A percentile compares a stretch with the other conserved stretches of the same genome.
These are phyloP conservation scores for Aporophyla lueneburgensis DNA, from an alignment of 2,888 invertebrate genomes.

Conservation along the genomic window DNA sequence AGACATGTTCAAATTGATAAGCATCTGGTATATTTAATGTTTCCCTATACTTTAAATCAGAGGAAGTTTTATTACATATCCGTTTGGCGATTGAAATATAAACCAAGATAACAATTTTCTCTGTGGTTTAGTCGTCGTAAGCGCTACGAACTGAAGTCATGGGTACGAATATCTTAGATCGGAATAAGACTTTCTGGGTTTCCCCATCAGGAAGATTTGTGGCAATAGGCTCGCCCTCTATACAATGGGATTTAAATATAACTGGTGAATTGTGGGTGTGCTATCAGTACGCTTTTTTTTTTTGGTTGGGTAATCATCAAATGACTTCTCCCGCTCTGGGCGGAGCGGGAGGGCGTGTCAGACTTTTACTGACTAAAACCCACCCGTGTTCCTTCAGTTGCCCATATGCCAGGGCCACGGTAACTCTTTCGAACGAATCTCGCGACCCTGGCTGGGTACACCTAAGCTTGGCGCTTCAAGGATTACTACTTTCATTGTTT, in stretches of 20 bases:
- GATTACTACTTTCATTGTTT: not conserved
- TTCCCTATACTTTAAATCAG: constrained; percentile 12
- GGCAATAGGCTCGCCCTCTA: not conserved
- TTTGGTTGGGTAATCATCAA: no score
- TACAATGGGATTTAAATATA: not conserved
- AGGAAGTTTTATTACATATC: constrained; percentile 1
- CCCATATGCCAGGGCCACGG: no score
- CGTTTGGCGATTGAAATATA: not conserved
- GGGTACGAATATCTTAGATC: not conserved
- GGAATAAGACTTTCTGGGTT: not conserved
- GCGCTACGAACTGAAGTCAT: not conserved
- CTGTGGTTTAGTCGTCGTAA: not conserved
- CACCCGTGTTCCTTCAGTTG: no score
- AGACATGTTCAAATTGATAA: constrained; percentile 3
- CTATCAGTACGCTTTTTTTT: no score
- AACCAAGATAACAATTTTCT: not conserved
- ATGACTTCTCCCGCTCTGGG: no score
- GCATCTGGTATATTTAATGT: constrained; percentile 8
- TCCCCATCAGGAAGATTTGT: not conserved
- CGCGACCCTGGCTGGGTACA: no score
- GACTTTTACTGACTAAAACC: no score
- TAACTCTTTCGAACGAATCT: no score
- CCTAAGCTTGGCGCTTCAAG: not conserved
- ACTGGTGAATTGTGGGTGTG: not conserved
- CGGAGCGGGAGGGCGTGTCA: no score